A percentile compares a stretch with the other conserved stretches of the same genome.
Evolutionary conservation across 2,113 vertebrate genomes (phyloP).

Genomic region (Probosciger aterrimus): DNA sequence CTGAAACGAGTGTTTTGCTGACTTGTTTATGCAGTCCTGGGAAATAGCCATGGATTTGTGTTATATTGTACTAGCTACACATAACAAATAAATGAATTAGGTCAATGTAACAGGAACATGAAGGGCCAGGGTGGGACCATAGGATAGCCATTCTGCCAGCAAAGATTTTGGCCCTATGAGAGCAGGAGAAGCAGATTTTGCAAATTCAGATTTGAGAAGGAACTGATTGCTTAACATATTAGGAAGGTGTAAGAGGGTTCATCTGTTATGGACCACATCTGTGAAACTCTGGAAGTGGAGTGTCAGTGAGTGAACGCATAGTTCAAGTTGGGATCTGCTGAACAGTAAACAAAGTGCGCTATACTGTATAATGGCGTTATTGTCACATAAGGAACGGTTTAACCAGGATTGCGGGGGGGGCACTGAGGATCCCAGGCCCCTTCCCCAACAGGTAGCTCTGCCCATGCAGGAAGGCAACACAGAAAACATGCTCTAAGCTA

Average conservation of each 20-base stretch:
- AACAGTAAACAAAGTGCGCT: not conserved
- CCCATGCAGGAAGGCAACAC: not conserved
- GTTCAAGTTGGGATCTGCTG: not conserved
- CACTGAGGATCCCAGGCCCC: not conserved
- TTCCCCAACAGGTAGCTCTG: not conserved
- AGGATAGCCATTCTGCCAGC: not conserved
- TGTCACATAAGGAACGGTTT: not conserved
- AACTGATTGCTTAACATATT: not conserved
- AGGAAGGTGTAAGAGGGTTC: not conserved
- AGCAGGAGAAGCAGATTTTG: not conserved
- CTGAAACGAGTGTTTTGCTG: not conserved
- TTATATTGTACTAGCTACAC: not conserved
- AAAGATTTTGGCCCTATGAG: not conserved
- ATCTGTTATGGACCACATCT: not conserved
- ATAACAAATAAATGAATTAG: not conserved
- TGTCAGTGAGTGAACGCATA: fast-evolving
- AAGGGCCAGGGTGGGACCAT: not conserved
- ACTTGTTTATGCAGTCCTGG: not conserved
- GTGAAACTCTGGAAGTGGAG: not conserved
- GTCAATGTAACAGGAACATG: not conserved
- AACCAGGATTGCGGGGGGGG: not conserved
- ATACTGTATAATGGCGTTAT: not conserved
- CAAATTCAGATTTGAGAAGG: not conserved
- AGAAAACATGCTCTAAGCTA: not conserved
- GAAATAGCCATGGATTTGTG: not conserved